A percentile compares a stretch with the other conserved stretches of the same genome.
These are phyloP conservation scores for Protodeltote pygarga DNA, from an alignment of 2,888 invertebrate genomes.

Conservation along the genomic window DNA sequence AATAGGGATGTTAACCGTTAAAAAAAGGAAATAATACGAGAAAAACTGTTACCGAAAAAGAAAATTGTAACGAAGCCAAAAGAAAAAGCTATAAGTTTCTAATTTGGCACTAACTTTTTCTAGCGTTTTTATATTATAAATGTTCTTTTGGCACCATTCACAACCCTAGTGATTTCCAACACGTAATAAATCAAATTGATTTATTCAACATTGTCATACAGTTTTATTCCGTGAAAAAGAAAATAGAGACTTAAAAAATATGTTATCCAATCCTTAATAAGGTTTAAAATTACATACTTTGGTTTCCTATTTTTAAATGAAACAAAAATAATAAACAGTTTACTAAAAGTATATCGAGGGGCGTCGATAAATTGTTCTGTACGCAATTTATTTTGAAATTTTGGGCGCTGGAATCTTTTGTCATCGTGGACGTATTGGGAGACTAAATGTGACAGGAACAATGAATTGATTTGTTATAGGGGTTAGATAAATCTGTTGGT, in stretches of 20 bases:
- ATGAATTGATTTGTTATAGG: background rate
- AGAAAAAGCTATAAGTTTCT: too few relatives aligned
- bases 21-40: too few relatives aligned
- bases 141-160: too few relatives aligned
- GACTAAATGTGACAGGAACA: constrained; percentile 33
- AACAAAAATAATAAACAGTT: constrained; percentile 32
- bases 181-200: constrained; percentile 2
- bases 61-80: too few relatives aligned
- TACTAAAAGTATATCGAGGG: constrained; percentile 45
- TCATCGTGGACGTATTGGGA: constrained; percentile 14
- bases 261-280: background rate
- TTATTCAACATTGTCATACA: background rate
- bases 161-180: too few relatives aligned
- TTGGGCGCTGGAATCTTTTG: constrained; percentile 52
- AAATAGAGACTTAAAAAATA: too few relatives aligned
- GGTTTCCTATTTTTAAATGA: constrained; percentile 9
- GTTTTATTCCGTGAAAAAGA: too few relatives aligned
- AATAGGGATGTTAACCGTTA: too few relatives aligned
- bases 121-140: too few relatives aligned
- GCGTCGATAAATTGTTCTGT: constrained; percentile 54
- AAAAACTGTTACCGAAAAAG: too few relatives aligned
- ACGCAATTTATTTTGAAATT: constrained; percentile 58
- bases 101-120: too few relatives aligned
- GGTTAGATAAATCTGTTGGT: background rate
- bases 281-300: constrained; percentile 16